Base-by-base conservation (phyloP, 2,888 invertebrate genomes). In the Lissonota sp. region DNA sequence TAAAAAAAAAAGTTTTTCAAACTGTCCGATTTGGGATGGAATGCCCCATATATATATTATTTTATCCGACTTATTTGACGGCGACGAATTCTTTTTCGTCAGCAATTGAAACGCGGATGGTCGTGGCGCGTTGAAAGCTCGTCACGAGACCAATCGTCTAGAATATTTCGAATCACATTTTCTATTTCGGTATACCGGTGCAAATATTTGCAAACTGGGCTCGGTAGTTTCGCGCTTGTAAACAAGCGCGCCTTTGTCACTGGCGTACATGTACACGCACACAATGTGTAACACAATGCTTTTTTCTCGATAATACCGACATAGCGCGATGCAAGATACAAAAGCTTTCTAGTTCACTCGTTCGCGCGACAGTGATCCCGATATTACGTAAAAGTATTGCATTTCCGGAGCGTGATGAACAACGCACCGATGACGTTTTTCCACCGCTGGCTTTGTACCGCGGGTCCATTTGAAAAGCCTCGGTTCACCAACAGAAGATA, bases 121-220 rank as follows among this genome's bases (percentile, higher is more conserved):
- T 57, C 16, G 44, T 60, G 37, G 53, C 55, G 72, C 39, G 67
- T 62, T 44, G 37, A 55, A 72, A 82, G 80, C 66, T 80, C 73
- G 80, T n/a, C n/a, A n/a, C 74, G 70, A 39, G 46, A 16, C 42
- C 37, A 39, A 75, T 79, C 75, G 72, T 82, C 83, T 81, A 83
- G 82, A 81, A 77, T 79, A 16, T 73, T 86, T 81, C 84, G 84
- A 85, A 87, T 86, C 84, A 83, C 84, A 72, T 84, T 83, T 84
- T 80, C 84, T 85, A 83, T 84, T 84, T 83, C 69, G 69, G 79
- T 80, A 67, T 26, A 2, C 58, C 71, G 70, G 71, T 58, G 79
- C 84, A 84, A 87, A 87, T 86, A 85, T 87, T 86, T 80, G 83
- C 80, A 4, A 69, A 79, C 76, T 79, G 77, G 86, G 87, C 84